A percentile compares a stretch with the other conserved stretches of the same genome.
phyloP scores from a whole-genome alignment of 2,113 vertebrate genomes.

The Laticauda laticaudata region DNA sequence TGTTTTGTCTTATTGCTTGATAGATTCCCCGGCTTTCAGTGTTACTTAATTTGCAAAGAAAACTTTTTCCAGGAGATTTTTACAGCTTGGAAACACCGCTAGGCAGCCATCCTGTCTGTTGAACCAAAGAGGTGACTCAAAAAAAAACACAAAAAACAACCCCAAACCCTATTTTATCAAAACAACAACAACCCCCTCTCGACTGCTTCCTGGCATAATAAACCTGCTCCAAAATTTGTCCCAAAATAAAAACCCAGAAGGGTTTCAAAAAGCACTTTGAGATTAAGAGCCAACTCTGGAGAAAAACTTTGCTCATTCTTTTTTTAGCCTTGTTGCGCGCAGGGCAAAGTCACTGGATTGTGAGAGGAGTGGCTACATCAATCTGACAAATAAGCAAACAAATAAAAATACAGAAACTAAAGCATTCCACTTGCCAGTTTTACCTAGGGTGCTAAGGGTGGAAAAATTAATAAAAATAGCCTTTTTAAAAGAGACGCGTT shows the following conservation, averaged over 20 bases:
- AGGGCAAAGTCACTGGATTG: not conserved
- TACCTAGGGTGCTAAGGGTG: not conserved
- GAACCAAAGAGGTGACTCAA: not conserved
- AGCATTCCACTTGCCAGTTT: not conserved
- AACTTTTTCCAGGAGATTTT: not conserved
- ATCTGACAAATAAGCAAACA: not conserved
- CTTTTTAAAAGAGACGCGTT: not conserved
- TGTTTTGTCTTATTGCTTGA: not conserved
- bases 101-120: not conserved
- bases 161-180: not conserved
- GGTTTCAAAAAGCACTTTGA: not conserved
- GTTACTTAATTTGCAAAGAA: not conserved
- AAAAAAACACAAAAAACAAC: too few species aligned
- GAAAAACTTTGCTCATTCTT: not conserved
- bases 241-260: not conserved
- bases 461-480: not conserved
- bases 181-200: not conserved
- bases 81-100: not conserved
- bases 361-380: not conserved
- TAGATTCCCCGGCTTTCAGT: not conserved
- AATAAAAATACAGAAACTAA: not conserved
- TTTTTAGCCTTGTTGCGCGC: not conserved
- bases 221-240: not conserved
- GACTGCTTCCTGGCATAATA: not conserved
- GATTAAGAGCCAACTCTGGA: not conserved